phyloP scores from a whole-genome alignment of 2,888 invertebrate genomes.

The Ectemnius lituratus region DNA sequence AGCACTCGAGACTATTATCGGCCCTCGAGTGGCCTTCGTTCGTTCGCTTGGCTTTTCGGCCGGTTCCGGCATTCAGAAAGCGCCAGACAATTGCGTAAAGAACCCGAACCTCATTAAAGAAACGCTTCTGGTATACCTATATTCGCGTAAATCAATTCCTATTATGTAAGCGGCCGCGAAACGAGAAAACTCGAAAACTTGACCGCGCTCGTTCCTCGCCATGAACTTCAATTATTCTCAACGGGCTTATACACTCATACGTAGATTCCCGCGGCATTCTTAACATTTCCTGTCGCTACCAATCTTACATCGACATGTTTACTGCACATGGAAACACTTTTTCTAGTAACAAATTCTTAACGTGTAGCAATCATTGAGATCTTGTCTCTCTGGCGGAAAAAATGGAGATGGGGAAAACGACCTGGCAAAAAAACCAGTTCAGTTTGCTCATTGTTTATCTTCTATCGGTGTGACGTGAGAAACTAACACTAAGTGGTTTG shows the following conservation, averaged over 20 bases:
- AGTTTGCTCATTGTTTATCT: too few species aligned
- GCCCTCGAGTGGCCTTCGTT: slow-evolving; percentile 4
- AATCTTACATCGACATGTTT: not conserved
- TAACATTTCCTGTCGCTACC: slow-evolving; percentile 4
- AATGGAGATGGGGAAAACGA: too few species aligned
- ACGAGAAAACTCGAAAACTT: slow-evolving; percentile 1
- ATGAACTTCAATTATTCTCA: not conserved
- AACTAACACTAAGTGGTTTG: too few species aligned
- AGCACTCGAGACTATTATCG: not conserved
- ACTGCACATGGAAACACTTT: too few species aligned
- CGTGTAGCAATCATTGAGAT: too few species aligned
- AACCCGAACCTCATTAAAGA: slow-evolving; percentile 33
- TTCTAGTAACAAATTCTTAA: too few species aligned
- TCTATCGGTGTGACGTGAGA: too few species aligned
- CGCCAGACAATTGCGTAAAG: slow-evolving; percentile 10
- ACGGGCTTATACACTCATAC: too few species aligned
- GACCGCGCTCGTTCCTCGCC: not conserved
- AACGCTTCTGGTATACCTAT: not conserved
- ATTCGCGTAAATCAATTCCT: slow-evolving; percentile 5
- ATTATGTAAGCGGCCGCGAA: slow-evolving; percentile 20
- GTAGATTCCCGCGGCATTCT: slow-evolving; percentile 8
- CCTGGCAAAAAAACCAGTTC: too few species aligned
- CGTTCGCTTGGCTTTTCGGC: not conserved
- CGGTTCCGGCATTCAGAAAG: too few species aligned
- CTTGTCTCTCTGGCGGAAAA: too few species aligned